Evolutionary conservation across 2,888 invertebrate species (phyloP).

Genomic region (Abscondita cerata): DNA sequence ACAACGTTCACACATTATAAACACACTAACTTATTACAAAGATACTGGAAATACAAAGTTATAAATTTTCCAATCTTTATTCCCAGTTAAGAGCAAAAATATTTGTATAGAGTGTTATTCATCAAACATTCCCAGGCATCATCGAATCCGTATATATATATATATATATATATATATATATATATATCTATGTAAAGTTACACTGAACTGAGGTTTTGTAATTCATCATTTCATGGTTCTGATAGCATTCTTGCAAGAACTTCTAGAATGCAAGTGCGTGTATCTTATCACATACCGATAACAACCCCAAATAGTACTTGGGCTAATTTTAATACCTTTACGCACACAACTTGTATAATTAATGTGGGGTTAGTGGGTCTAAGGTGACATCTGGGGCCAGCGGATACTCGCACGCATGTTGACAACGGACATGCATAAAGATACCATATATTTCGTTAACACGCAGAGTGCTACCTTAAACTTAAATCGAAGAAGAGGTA

Average conservation of each 20-base stretch:
- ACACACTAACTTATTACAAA: no score
- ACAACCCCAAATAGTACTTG: conserved; percentile 52
- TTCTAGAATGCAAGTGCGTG: conserved; percentile 47
- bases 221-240: conserved; percentile 45
- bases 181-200: conserved; percentile 44
- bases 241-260: conserved; percentile 40
- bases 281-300: conserved; percentile 51
- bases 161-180: no score
- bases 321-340: conserved; percentile 59
- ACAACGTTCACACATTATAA: no score
- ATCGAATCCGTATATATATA: conserved; percentile 41
- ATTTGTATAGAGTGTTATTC: not conserved
- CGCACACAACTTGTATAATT: conserved; percentile 56
- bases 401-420: conserved; percentile 35
- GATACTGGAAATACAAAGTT: no score
- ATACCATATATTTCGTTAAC: conserved; percentile 37
- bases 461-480: conserved; percentile 30
- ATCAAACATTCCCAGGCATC: conserved; percentile 30
- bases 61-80: no score
- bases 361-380: conserved; percentile 45
- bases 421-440: conserved; percentile 41
- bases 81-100: no score
- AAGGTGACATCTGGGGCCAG: conserved; percentile 35
- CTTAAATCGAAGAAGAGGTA: no score
- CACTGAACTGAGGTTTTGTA: conserved; percentile 38